Conservation (phyloP, 2,888 invertebrate species). For the Pyrrhosoma nymphula region DNA sequence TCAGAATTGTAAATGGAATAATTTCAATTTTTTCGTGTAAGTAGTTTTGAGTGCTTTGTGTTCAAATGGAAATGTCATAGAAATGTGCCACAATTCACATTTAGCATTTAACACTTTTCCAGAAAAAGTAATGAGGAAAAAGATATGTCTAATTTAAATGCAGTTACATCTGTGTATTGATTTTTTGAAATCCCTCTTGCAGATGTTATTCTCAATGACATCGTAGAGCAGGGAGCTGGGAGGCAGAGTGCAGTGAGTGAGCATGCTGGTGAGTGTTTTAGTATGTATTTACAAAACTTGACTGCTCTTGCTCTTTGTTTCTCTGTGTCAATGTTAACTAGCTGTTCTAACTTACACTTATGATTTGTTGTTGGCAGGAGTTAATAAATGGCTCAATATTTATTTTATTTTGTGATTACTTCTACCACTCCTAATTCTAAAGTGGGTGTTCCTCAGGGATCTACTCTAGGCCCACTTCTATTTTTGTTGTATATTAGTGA, state of each 20-base stretch:
- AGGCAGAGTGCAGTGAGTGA: constrained; percentile 92
- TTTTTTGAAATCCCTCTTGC: constrained; percentile 75
- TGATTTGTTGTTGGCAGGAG: constrained; percentile 13
- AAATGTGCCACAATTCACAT: too few relatives aligned
- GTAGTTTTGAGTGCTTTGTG: too few relatives aligned
- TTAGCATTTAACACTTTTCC: too few relatives aligned
- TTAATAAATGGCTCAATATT: constrained; percentile 35
- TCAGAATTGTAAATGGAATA: too few relatives aligned
- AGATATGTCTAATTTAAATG: too few relatives aligned
- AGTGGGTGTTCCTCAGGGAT: too few relatives aligned
- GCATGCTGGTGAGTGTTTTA: constrained; percentile 87
- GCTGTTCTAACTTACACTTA: constrained; percentile 42
- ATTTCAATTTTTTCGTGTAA: too few relatives aligned
- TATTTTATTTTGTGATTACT: not conserved
- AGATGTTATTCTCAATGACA: constrained; percentile 98
- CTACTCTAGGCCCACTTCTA: too few relatives aligned
- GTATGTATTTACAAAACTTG: constrained; percentile 67
- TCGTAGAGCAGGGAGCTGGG: constrained; percentile 96
- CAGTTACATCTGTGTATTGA: not conserved
- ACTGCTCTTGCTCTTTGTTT: constrained; percentile 50
- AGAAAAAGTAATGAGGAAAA: too few relatives aligned
- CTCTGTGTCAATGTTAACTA: constrained; percentile 55
- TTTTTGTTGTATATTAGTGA: too few relatives aligned
- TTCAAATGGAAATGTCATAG: too few relatives aligned
- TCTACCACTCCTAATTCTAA: too few relatives aligned